These are phyloP conservation scores for Macrosiphum euphorbiae DNA, from an alignment of 2,888 invertebrate species.

Conservation along the genomic window DNA sequence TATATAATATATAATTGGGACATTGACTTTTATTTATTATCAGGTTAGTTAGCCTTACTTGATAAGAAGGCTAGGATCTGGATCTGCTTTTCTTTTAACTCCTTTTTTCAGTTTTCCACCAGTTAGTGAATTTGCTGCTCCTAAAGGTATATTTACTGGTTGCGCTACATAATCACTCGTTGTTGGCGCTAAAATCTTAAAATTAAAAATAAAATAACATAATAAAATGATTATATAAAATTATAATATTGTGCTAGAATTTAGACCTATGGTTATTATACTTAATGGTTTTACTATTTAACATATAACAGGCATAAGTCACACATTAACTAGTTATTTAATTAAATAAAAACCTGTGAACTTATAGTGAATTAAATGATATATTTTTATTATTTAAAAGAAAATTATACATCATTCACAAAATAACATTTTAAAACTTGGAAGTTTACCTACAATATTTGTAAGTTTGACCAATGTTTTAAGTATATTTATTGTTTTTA, in stretches of 20 bases:
- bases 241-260: neutral
- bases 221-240: neutral
- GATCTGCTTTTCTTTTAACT: constrained; percentile 99
- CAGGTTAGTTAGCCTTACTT: no score
- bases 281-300: neutral
- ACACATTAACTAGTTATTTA: neutral
- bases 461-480: neutral
- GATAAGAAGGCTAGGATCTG: no score
- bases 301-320: neutral
- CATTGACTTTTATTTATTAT: no score
- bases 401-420: neutral
- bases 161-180: constrained; percentile 66
- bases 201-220: constrained; percentile 31
- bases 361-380: neutral
- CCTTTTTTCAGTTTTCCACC: constrained; percentile 86
- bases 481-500: neutral
- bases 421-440: neutral
- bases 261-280: neutral
- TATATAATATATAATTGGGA: no score
- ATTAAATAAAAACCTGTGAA: neutral
- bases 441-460: neutral
- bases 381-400: neutral
- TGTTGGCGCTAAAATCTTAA: constrained; percentile 64
- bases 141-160: constrained; percentile 64
- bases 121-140: constrained; percentile 49